Evolutionary conservation across 2,113 vertebrate genomes (phyloP), one percentile per base, ranked within the genome.

Genomic region (Mixornis gularis): DNA sequence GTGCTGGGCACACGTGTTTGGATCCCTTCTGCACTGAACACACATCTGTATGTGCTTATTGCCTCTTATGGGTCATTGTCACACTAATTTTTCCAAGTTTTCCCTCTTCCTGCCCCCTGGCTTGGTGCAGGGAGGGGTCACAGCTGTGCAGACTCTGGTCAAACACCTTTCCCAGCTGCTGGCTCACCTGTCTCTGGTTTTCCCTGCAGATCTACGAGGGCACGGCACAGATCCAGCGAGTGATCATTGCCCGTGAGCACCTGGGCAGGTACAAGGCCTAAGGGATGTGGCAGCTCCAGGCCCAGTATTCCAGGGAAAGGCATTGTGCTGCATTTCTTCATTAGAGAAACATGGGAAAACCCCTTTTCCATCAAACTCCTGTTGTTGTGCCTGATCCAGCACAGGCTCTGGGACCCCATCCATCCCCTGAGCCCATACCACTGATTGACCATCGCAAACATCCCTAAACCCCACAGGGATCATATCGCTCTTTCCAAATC

Each of bases 141-240:
- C 18, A 55, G 49, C 17, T n/a, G 27, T 12, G 34, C 69, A 84
- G 15, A 19, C 40, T 63, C 66, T 48, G 49, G n/a, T 40, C 34
- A 40, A 46, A 49, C 36, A 40, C 30, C 51, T 34, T 65, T 58
- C 20, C 60, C 43, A 34, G 20, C 30, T 25, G 43, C 30, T 27
- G 19, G n/a, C 40, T 72, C 41, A 72, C 30, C 20, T 7, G 1
- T 48, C 43, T 85, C 60, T 64, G 56, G 9, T 53, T 48, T 46
- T 85, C 30, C 30, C 43, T 26, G 44, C 82, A 85, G 82, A 85
- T 85, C 53, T 76, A 68, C 3, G 36, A 85, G 82, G 82, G 71
- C 62, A 85, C 43, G 0, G 82, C 82, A 4, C 71, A 85, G 52
- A 76, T 85, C 71, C 82, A 76, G 71, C 13, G 38, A 48, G 62